Base-by-base conservation (phyloP, 2,113 vertebrate genomes). In the Gasterosteus nipponicus region DNA sequence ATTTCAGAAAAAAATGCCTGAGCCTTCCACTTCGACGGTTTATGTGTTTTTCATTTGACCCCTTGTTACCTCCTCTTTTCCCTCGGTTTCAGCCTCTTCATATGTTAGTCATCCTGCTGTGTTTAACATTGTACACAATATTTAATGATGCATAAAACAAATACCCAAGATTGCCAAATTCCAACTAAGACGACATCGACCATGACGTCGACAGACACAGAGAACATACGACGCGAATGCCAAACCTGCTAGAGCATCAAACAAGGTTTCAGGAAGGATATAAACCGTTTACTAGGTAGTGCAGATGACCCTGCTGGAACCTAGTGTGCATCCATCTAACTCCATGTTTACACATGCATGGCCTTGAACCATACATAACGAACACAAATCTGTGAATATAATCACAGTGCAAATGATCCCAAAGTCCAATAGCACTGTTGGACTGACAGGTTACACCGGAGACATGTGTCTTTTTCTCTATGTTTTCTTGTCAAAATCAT, bases 1-100 rank as follows among this genome's bases (percentile, higher is more conserved):
- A 91, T 90, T 89, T 84, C 89, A n/a, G n/a, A n/a, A n/a, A n/a
- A 26, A 26, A 26, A 26, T 26, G 22, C 22, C 22, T 26, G 22
- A 44, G 16, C 73, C 58, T 64, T 73, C n/a, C 66, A 78, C 57
- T 59, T 74, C 18, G 79, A 68, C 69, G 46, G 46, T 80, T 83
- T 65, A 7, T 14, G 61, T 77, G 61, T 57, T 71, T 51, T 22
- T 15, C 59, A 49, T 63, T 22, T 60, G 16, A 66, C 53, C 65
- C 46, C 14, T 51, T 44, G 29, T 22, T 10, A 29, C 19, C 7
- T 44, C 5, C 35, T 11, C 9, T 15, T 59, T 54, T 35, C 18
- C 54, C 29, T 53, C 41, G 15, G 8, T 70, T 44, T 65, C 38
- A 41, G 16, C 46, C 22, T 69, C 38, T 51, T 10, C 38, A 5